phyloP scores from a whole-genome alignment of 2,888 invertebrate species.

The Apamea monoglypha region DNA sequence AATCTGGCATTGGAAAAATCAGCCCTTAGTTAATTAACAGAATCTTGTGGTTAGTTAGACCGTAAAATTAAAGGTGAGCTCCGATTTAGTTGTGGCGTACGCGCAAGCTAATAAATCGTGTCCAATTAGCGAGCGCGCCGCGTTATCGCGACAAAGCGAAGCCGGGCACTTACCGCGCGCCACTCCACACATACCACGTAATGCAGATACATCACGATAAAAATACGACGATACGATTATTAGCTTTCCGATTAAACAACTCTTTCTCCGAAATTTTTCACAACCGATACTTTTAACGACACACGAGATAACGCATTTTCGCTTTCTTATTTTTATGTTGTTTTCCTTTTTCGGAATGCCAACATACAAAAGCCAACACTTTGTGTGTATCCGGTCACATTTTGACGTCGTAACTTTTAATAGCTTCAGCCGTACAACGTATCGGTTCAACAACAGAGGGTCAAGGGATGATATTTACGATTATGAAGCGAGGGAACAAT shows the following conservation, averaged over 20 bases:
- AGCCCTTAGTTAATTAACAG: slow-evolving; percentile 54
- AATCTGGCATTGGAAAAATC: no score
- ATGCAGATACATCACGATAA: slow-evolving; percentile 39
- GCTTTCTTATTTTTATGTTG: slow-evolving; percentile 39
- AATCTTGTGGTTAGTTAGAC: slow-evolving; percentile 44
- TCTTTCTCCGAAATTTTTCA: slow-evolving; percentile 23
- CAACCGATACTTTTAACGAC: slow-evolving; percentile 38
- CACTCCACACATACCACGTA: slow-evolving; percentile 31
- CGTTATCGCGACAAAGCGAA: slow-evolving; percentile 84
- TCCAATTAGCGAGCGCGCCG: slow-evolving; percentile 85
- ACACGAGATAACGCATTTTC: slow-evolving; percentile 31
- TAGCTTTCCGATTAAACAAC: slow-evolving; percentile 26
- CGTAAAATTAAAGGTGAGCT: slow-evolving; percentile 62
- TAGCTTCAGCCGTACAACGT: slow-evolving; percentile 67
- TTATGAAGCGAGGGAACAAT: slow-evolving; percentile 79
- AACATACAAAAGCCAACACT: slow-evolving; percentile 46
- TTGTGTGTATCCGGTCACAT: slow-evolving; percentile 60
- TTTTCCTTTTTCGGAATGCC: slow-evolving; percentile 39
- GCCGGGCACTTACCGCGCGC: slow-evolving; percentile 75
- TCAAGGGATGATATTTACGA: slow-evolving; percentile 86
- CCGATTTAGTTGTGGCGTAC: slow-evolving; percentile 66
- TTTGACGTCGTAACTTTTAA: slow-evolving; percentile 64
- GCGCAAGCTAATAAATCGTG: slow-evolving; percentile 83
- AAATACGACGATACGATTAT: slow-evolving; percentile 49
- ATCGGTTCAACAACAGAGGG: slow-evolving; percentile 64